phyloP scores from a whole-genome alignment of 2,888 invertebrate genomes.

The Trichopria drosophilae region DNA sequence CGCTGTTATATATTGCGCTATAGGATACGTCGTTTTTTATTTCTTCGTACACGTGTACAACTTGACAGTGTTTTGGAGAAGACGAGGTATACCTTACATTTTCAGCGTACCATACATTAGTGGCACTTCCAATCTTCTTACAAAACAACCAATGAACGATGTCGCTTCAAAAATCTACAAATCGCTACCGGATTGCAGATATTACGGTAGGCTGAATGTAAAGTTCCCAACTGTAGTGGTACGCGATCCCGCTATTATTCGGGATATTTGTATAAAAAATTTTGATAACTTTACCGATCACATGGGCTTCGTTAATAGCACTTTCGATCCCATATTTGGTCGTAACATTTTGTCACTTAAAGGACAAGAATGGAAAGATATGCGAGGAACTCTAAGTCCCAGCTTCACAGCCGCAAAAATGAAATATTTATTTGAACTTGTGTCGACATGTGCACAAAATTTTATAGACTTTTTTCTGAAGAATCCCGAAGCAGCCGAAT shows the following conservation, averaged over 20 bases:
- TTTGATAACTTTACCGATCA: slow-evolving; percentile 46
- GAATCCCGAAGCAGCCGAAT: slow-evolving; percentile 27
- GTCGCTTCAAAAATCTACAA: no score
- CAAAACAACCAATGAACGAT: no score
- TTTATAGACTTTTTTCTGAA: slow-evolving; percentile 41
- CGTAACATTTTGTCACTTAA: slow-evolving; percentile 42
- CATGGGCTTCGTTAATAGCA: slow-evolving; percentile 36
- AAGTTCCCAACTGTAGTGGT: slow-evolving; percentile 39
- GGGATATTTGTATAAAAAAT: slow-evolving; percentile 41
- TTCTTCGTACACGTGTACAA: no score
- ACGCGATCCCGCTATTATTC: slow-evolving; percentile 45
- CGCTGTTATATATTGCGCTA: no score
- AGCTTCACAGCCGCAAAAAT: slow-evolving; percentile 65
- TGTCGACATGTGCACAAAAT: slow-evolving; percentile 43
- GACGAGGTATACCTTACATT: no score
- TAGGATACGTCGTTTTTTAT: no score
- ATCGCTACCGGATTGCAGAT: slow-evolving; percentile 30
- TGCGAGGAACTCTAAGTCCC: slow-evolving; percentile 61
- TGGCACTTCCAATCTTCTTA: no score
- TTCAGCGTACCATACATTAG: no score
- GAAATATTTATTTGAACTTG: slow-evolving; percentile 57
- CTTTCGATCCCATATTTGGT: slow-evolving; percentile 41
- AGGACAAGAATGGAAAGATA: slow-evolving; percentile 58
- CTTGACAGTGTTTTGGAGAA: no score
- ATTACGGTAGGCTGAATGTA: slow-evolving; percentile 40